Conservation (phyloP, 2,113 vertebrate species). For the Apodemus sylvaticus region DNA sequence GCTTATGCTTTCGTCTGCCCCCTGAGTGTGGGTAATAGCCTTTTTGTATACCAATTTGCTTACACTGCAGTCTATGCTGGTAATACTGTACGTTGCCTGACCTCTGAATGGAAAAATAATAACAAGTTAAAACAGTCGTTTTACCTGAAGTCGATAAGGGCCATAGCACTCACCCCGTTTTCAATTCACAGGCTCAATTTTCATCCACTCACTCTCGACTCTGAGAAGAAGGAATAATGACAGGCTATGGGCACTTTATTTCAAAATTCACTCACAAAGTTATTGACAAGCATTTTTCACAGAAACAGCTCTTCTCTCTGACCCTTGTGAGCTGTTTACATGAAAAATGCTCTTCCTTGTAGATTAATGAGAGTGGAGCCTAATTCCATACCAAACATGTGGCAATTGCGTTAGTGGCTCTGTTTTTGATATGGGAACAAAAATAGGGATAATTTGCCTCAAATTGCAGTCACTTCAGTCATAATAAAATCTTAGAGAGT, state of each 20-base stretch:
- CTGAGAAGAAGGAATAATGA: slow-evolving; percentile 95
- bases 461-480: slow-evolving; percentile 88
- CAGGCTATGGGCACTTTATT: slow-evolving; percentile 95
- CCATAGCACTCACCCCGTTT: slow-evolving; percentile 92
- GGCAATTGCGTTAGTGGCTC: slow-evolving; percentile 88
- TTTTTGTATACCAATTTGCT: slow-evolving; percentile 82
- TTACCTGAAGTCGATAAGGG: slow-evolving; percentile 93
- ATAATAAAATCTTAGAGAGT: slow-evolving; percentile 88
- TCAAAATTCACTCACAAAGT: slow-evolving; percentile 94
- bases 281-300: slow-evolving; percentile 92
- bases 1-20: slow-evolving; percentile 77
- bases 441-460: slow-evolving; percentile 89
- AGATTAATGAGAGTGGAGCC: slow-evolving; percentile 91
- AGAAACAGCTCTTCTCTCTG: slow-evolving; percentile 85
- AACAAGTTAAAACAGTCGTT: slow-evolving; percentile 93
- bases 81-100: slow-evolving; percentile 90
- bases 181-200: slow-evolving; percentile 97
- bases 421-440: slow-evolving; percentile 87
- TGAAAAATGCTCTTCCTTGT: slow-evolving; percentile 91
- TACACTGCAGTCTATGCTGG: slow-evolving; percentile 84
- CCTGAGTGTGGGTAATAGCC: slow-evolving; percentile 85
- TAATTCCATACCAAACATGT: slow-evolving; percentile 91
- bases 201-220: slow-evolving; percentile 93
- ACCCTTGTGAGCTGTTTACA: slow-evolving; percentile 90
- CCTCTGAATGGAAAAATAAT: slow-evolving; percentile 95